phyloP scores from a whole-genome alignment of 1,140 invertebrate genomes.

The Psix sp. region DNA sequence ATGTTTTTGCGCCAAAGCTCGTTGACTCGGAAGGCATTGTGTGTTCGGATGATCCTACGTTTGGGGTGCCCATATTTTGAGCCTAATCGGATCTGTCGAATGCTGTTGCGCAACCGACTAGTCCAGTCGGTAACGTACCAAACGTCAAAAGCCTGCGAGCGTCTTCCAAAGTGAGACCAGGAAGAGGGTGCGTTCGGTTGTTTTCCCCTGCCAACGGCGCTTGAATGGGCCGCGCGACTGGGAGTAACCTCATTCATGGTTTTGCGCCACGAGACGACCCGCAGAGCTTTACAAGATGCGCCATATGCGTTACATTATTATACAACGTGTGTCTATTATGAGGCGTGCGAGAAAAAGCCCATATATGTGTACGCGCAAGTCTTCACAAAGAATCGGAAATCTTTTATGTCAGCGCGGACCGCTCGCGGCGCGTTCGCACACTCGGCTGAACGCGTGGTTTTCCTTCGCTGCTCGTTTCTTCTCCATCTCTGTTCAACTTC shows the following conservation, averaged over 20 bases:
- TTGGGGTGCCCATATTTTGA: constrained; percentile 59
- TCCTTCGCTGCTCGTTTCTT: constrained; percentile 19
- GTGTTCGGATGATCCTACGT: constrained; percentile 64
- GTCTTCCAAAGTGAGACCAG: constrained; percentile 40
- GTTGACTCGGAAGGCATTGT: constrained; percentile 70
- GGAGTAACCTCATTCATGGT: constrained; percentile 73
- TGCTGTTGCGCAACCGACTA: constrained; percentile 63
- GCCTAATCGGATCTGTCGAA: constrained; percentile 68
- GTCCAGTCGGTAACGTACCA: constrained; percentile 56
- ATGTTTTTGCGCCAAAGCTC: constrained; percentile 55
- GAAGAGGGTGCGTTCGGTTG: constrained; percentile 42
- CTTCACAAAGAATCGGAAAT: constrained; percentile 74
- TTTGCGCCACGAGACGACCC: constrained; percentile 67
- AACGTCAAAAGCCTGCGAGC: constrained; percentile 38
- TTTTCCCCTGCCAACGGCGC: constrained; percentile 48
- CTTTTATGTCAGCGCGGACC: constrained; percentile 71
- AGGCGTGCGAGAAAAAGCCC: constrained; percentile 61
- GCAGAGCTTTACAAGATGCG: constrained; percentile 76
- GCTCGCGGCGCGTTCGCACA: constrained; percentile 74
- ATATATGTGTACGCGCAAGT: constrained; percentile 53
- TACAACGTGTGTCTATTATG: constrained; percentile 71
- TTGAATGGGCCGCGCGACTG: constrained; percentile 65
- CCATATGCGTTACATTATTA: constrained; percentile 77
- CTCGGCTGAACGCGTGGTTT: constrained; percentile 65
- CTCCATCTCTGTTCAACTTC: background rate